Evolutionary conservation across 2,113 vertebrate species (phyloP).

Genomic region (Phyllostomus hastatus): DNA sequence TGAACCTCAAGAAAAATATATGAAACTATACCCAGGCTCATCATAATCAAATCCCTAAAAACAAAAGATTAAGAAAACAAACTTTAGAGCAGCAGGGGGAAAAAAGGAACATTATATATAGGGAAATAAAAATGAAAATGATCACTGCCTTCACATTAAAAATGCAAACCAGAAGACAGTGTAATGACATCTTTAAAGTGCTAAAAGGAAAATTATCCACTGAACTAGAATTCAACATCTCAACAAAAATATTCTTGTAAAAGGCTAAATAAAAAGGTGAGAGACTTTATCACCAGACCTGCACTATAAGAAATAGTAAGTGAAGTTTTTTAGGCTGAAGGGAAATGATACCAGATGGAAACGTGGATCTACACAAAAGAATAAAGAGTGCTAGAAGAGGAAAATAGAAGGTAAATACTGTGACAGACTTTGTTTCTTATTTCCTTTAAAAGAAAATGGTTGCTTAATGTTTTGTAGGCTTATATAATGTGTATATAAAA

Average conservation of each 20-base stretch:
- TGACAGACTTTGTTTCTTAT: background rate
- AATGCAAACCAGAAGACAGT: background rate
- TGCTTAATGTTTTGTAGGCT: background rate
- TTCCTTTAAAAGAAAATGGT: constrained; percentile 19
- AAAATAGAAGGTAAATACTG: background rate
- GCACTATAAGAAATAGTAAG: background rate
- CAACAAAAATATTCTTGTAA: background rate
- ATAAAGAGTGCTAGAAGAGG: background rate
- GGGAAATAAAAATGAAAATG: background rate
- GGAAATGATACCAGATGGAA: background rate
- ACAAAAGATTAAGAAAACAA: background rate
- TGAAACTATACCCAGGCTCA: background rate
- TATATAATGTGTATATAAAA: background rate
- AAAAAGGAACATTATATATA: background rate
- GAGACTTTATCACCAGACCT: background rate
- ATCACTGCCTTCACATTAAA: background rate
- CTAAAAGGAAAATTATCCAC: background rate
- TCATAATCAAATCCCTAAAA: background rate
- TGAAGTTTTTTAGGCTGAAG: background rate
- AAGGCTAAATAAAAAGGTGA: background rate
- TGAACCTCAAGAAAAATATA: background rate
- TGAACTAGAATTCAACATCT: background rate
- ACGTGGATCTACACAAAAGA: background rate
- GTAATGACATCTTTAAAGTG: background rate
- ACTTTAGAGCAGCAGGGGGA: background rate